Base-by-base conservation (phyloP, 2,797 vertebrate species). In the Buphagus erythrorhynchus region DNA sequence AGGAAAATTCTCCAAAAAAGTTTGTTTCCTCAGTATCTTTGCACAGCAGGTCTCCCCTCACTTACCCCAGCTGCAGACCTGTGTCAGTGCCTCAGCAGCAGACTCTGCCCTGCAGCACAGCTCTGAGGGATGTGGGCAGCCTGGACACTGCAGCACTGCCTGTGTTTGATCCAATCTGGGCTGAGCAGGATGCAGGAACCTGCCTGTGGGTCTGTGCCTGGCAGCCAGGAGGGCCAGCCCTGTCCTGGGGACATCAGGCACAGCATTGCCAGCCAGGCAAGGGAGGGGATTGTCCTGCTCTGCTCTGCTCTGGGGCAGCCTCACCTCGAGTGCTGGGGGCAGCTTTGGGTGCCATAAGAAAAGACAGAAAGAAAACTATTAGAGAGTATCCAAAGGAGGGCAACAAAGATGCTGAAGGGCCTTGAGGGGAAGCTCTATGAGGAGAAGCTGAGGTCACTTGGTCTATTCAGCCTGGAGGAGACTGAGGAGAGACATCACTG, bases 261-360 rank as follows among this genome's bases (percentile, higher is more conserved):
- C 42, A 48, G 80, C 24, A 14, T 25, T 2, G 0, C 15, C 74
- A 48, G 58, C 42, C 0, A 0, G 43, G 59, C 17, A 31, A 65
- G 68, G 43, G 14, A 57, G 59, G 40, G 26, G 26, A 57, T 35
- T 49, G 51, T 57, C 51, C 51, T 4, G 4, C 36, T 22, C 69
- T 57, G 36, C 59, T 17, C 58, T 54, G 57, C 1, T 0, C 26
- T 45, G 28, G 28, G 25, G 13, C 0, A 0, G 16, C 29, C 25
- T 55, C 80, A 48, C 5, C 49, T 29, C 0, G 0, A 14, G 43
- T 31, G 9, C 35, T 57, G 59, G 16, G 16, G n/a, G n/a, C 29
- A 57, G 42, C 1, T 57, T 2, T 31, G 49, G 19, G 35, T 20
- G 6, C 8, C 35, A 40, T 4, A 31, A 2, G 4, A 6, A 4